These are phyloP conservation scores for Meandrusa payeni DNA, from an alignment of 2,888 invertebrate genomes.

Conservation along the genomic window DNA sequence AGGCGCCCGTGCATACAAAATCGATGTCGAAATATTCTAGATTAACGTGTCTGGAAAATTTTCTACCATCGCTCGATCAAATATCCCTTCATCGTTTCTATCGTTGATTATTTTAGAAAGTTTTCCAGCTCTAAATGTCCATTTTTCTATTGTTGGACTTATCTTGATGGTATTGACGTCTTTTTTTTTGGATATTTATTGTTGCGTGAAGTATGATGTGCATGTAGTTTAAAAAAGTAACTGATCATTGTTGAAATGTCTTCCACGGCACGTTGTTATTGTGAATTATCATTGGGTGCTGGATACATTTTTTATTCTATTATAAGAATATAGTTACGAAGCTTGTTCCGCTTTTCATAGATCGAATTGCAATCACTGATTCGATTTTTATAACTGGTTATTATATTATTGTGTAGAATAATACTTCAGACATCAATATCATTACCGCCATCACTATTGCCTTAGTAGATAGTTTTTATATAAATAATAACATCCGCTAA, in stretches of 20 bases:
- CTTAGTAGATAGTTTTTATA: slow-evolving; percentile 69
- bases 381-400: slow-evolving; percentile 42
- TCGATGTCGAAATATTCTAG: slow-evolving; percentile 50
- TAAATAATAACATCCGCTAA: slow-evolving; percentile 31
- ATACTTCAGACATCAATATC: slow-evolving; percentile 58
- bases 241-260: slow-evolving; percentile 62
- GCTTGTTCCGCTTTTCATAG: slow-evolving; percentile 68
- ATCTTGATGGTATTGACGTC: slow-evolving; percentile 43
- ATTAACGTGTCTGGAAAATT: slow-evolving; percentile 65
- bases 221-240: slow-evolving; percentile 29
- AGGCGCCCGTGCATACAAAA: slow-evolving; percentile 73
- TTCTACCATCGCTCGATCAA: slow-evolving; percentile 57
- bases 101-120: slow-evolving; percentile 61
- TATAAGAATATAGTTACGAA: slow-evolving; percentile 47
- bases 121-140: slow-evolving; percentile 59
- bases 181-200: slow-evolving; percentile 47
- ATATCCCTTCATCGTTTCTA: slow-evolving; percentile 48
- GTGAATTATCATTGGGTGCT: slow-evolving; percentile 52
- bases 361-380: slow-evolving; percentile 53
- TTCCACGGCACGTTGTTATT: slow-evolving; percentile 64
- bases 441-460: slow-evolving; percentile 76
- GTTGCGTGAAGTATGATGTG: slow-evolving; percentile 28
- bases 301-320: slow-evolving; percentile 71
- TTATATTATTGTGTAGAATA: slow-evolving; percentile 63
- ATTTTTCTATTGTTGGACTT: slow-evolving; percentile 42